These are phyloP conservation scores for Zygogramma bicolorata DNA, from an alignment of 2,888 invertebrate species.

Conservation along the genomic window DNA sequence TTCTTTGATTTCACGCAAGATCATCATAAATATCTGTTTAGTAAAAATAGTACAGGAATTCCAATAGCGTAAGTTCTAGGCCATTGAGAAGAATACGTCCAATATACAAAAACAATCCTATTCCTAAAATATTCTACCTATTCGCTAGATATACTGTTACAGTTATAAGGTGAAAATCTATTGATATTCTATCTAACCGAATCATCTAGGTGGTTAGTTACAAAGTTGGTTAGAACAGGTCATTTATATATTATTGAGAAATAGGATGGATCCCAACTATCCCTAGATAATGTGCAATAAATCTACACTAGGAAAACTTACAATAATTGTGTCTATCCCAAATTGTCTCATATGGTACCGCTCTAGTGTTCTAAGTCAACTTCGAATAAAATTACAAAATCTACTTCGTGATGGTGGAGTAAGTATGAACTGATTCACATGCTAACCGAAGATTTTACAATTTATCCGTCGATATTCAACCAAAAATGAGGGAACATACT, in stretches of 20 bases:
- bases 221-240: slow-evolving; percentile 34
- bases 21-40: no score
- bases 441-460: slow-evolving; percentile 21
- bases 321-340: slow-evolving; percentile 44
- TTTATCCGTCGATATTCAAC: background rate
- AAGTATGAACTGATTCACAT: slow-evolving; percentile 39
- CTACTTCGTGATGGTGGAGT: slow-evolving; percentile 41
- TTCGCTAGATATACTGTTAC: background rate
- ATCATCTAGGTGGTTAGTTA: slow-evolving; percentile 39
- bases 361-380: slow-evolving; percentile 42
- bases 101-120: background rate
- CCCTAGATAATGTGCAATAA: slow-evolving; percentile 46
- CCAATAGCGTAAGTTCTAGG: no score
- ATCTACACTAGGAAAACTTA: slow-evolving; percentile 36
- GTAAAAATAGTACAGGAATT: no score
- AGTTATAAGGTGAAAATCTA: background rate
- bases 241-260: slow-evolving; percentile 26
- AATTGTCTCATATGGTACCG: slow-evolving; percentile 37
- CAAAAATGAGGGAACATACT: background rate
- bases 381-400: slow-evolving; percentile 35
- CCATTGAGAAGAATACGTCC: background rate
- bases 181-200: slow-evolving; percentile 23
- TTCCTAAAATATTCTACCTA: background rate
- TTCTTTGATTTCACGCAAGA: no score
- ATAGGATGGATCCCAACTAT: slow-evolving; percentile 38